These are phyloP conservation scores for Chionomys nivalis DNA, from an alignment of 2,113 vertebrate species.

Conservation along the genomic window DNA sequence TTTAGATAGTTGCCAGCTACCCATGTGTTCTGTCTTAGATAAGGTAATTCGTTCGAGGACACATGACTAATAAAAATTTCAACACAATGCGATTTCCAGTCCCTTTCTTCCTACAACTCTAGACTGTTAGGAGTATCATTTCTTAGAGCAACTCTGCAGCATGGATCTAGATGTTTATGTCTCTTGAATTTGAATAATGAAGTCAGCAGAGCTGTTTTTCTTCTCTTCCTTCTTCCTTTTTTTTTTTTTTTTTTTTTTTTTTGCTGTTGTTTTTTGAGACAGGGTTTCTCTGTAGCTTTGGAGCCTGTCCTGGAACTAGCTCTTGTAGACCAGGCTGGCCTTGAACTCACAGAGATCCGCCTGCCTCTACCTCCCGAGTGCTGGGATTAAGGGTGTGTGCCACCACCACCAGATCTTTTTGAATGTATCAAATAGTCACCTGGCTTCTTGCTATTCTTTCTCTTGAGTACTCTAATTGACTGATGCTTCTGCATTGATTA, in stretches of 20 bases:
- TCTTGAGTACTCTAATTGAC: not conserved
- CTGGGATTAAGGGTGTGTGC: too few relatives aligned
- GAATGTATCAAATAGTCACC: not conserved
- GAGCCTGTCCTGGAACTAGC: too few relatives aligned
- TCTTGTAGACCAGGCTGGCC: too few relatives aligned
- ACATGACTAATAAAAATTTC: conserved; percentile 22
- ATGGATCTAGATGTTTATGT: not conserved
- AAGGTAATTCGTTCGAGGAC: not conserved
- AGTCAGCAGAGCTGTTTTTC: not conserved
- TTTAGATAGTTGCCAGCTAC: conserved; percentile 10
- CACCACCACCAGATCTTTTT: not conserved
- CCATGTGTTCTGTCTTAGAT: not conserved
- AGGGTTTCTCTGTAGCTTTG: too few relatives aligned
- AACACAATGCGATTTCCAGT: not conserved
- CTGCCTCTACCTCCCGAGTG: too few relatives aligned
- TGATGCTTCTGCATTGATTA: conserved; percentile 9
- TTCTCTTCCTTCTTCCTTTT: too few relatives aligned
- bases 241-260: rapidly evolving
- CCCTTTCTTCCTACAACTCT: not conserved
- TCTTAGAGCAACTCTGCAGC: conserved; percentile 13
- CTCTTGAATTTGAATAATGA: not conserved
- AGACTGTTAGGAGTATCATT: not conserved
- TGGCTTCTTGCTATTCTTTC: not conserved
- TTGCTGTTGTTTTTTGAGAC: too few relatives aligned
- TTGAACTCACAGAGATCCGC: too few relatives aligned